Evolutionary conservation across 92 coral and sea anemone species (phyloP), one percentile per base, ranked within the genome.

Genomic region (Epizoanthus stellaris): DNA sequence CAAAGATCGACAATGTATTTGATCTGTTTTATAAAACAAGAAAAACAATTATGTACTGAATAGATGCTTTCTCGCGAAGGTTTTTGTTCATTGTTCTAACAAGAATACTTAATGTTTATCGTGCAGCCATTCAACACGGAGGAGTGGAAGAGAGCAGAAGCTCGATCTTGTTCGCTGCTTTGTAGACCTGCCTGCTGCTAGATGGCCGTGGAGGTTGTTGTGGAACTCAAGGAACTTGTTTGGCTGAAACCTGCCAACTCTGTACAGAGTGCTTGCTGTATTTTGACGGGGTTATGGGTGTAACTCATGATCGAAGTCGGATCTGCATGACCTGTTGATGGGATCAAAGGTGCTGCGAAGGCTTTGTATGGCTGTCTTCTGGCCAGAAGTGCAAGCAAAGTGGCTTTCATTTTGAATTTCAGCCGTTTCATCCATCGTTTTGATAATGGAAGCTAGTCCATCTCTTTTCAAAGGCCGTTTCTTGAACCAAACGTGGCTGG

Each of bases 261-360:
- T 17, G 66, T 16, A 60, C 66, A 60, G 66, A 60, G 66, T 60
- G 66, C 23, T 16, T 5, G 66, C 23, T 60, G 66, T 20, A 60
- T 60, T 6, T 16, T 14, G 66, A 60, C 13, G 0, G 66, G 66
- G 13, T 60, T 60, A 20, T 60, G 25, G 23, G 25, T 17, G 6
- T 60, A 60, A 20, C 13, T 60, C 0, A 16, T 60, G 5, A 60
- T 60, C 15, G 0, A 60, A 3, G 25, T 16, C 20, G 23, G 23
- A 60, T 60, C 66, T 60, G 66, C 66, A 2, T 60, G 66, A 20
- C 66, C 66, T 60, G 63, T 58, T 75, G 63, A 88, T 19, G 1
- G 87, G 91, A 88, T 88, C 90, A n/a, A 81, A 87, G 8, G 71
- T 74, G 47, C 64, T 86, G n/a, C 79, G 84, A 19, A 82, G 87